Base-by-base conservation (phyloP, 1,140 invertebrate species). In the Dermatophagoides farinae region DNA sequence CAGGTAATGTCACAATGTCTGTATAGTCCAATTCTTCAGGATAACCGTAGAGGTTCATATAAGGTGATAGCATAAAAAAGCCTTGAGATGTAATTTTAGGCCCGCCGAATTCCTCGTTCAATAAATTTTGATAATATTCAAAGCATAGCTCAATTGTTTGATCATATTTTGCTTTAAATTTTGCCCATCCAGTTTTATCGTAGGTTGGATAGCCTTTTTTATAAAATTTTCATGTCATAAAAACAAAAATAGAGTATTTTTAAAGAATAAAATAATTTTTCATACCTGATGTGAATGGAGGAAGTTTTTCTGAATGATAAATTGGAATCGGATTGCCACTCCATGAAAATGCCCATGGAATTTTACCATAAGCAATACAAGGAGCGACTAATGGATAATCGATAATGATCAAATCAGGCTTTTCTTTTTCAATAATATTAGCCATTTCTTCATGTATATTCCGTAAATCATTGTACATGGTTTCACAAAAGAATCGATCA, bases 1-100 rank as follows among this genome's bases (percentile, higher is more conserved):
- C 40, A 20, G 54, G 54, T n/a, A 41, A 46, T 23, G 12, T 14
- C 4, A 46, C n/a, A 14, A 41, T 12, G 38, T 46, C 54, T 4
- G 10, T n/a, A 16, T 57, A 57, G 54, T 57, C 54, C 54, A 57
- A 46, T 31, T 57, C 54, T 20, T 44, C 23, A 6, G 43, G 54
- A 46, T 57, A 57, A 16, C 31, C 31, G 16, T 57, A 57, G 40
- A 57, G 1, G n/a, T 57, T 57, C 12, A 43, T 14, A 57, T n/a
- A 57, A 16, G 23, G 23, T 4, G 38, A 22, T 38, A 16, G 12
- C 11, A 23, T 14, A 53, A 20, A 39, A 20, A 39, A 16, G 51
- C 11, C 51, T 20, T 38, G 2, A n/a, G 1, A 39, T 53, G 23
- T 14, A 31, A 14, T 53, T 31, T 25, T 22, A 14, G 23, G 51